Evolutionary conservation across 1,140 invertebrate species (phyloP).

Genomic region (Metaphire vulgaris): DNA sequence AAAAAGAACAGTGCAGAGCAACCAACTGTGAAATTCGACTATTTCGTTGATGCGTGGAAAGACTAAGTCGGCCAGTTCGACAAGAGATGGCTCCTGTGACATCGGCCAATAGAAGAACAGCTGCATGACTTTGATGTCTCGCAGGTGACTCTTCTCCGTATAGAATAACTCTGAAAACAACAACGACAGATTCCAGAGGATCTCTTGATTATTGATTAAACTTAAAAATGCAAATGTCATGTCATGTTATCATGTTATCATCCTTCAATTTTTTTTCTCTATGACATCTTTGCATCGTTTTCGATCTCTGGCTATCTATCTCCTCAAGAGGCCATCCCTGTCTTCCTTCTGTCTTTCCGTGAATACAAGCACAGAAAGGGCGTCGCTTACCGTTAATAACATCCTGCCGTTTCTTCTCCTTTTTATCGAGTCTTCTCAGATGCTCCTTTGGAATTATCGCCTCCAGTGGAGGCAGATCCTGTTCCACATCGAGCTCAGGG

Average conservation of each 20-base stretch:
- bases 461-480: conserved; percentile 68
- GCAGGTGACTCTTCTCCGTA: conserved; percentile 89
- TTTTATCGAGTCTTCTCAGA: conserved; percentile 63
- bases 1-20: too few species aligned
- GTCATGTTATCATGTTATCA: neutral
- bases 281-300: too few species aligned
- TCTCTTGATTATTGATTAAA: neutral
- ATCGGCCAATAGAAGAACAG: conserved; percentile 83
- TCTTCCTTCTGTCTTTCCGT: neutral
- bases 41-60: conserved; percentile 85
- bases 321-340: neutral
- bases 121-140: conserved; percentile 86
- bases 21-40: conserved; percentile 54
- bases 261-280: neutral
- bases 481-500: conserved; percentile 73
- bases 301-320: neutral
- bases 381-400: conserved; percentile 77
- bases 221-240: neutral
- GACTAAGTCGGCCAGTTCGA: conserved; percentile 72
- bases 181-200: neutral
- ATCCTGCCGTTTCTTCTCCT: conserved; percentile 88
- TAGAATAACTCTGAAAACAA: conserved; percentile 78
- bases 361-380: neutral
- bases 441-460: conserved; percentile 69
- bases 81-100: conserved; percentile 59